Percentiles rank a stretch among this genome's conserved stretches.
These are phyloP conservation scores for Sphaeramia orbicularis DNA, from an alignment of 2,797 vertebrate species.

Conservation along the genomic window DNA sequence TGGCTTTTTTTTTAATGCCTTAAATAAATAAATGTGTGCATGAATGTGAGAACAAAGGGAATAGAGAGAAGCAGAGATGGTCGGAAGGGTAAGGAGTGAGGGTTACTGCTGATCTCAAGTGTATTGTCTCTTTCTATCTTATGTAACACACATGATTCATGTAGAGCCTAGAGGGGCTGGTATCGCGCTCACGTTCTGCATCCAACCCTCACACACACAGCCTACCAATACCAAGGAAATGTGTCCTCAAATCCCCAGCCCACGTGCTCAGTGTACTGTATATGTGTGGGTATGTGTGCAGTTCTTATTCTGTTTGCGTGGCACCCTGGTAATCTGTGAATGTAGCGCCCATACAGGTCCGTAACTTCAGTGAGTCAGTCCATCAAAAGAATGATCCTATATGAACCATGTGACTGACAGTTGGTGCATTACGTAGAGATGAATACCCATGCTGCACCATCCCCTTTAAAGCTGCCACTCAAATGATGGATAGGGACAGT, in stretches of 20 bases:
- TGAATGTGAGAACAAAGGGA: constrained; percentile 30
- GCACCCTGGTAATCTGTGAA: constrained; percentile 6
- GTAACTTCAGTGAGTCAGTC: not conserved
- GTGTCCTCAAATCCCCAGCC: constrained; percentile 58
- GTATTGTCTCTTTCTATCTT: constrained; percentile 52
- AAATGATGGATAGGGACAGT: constrained; percentile 30
- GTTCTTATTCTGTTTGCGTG: constrained; percentile 6
- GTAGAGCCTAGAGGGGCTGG: constrained; percentile 58
- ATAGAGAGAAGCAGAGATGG: constrained; percentile 16
- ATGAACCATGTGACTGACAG: not conserved
- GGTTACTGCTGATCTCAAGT: constrained; percentile 45
- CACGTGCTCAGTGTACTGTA: constrained; percentile 51
- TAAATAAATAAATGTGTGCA: constrained; percentile 39
- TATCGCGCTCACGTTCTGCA: constrained; percentile 61
- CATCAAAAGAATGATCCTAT: not conserved
- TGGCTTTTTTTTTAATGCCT: constrained; percentile 48
- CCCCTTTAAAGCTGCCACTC: constrained; percentile 31
- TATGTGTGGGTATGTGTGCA: not conserved
- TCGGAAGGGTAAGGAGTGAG: constrained; percentile 12
- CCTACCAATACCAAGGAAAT: constrained; percentile 40
- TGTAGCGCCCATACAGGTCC: not conserved
- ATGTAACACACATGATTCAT: constrained; percentile 77
- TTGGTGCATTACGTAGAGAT: not conserved
- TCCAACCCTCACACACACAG: constrained; percentile 35
- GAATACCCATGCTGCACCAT: constrained; percentile 32